A percentile compares a stretch with the other conserved stretches of the same genome.
phyloP scores from a whole-genome alignment of 2,113 vertebrate species.

The Himantopus leucocephalus region DNA sequence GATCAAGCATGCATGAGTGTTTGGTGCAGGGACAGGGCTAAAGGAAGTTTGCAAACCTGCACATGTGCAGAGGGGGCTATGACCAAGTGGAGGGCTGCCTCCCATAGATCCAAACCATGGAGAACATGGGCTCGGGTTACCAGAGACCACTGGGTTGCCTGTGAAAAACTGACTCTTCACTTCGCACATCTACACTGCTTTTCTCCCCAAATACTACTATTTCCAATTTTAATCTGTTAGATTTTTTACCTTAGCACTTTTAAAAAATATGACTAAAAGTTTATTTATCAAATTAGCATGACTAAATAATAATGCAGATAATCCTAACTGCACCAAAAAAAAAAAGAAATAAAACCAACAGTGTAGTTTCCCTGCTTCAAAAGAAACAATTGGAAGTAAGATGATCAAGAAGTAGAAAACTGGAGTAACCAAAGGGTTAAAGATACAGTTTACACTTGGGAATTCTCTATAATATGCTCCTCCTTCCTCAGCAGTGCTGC shows the following conservation, averaged over 20 bases:
- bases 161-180: background rate
- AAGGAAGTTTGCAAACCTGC: background rate
- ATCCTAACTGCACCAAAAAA: background rate
- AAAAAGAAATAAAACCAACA: background rate
- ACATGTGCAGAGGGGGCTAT: rapidly evolving
- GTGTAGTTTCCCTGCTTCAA: background rate
- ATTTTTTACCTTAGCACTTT: background rate
- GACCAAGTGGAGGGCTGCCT: background rate
- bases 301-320: background rate
- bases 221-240: background rate
- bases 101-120: background rate
- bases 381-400: background rate
- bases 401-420: background rate
- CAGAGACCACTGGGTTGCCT: background rate
- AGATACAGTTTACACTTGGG: constrained; percentile 62
- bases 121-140: rapidly evolving
- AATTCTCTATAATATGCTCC: constrained; percentile 66
- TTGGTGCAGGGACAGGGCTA: background rate
- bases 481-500: constrained; percentile 74
- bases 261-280: background rate
- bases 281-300: background rate
- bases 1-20: background rate
- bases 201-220: background rate
- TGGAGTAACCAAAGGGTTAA: constrained; percentile 75
- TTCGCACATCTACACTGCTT: background rate